Conservation (phyloP, 2,113 vertebrate species). For the Campylomormyrus numenius region DNA sequence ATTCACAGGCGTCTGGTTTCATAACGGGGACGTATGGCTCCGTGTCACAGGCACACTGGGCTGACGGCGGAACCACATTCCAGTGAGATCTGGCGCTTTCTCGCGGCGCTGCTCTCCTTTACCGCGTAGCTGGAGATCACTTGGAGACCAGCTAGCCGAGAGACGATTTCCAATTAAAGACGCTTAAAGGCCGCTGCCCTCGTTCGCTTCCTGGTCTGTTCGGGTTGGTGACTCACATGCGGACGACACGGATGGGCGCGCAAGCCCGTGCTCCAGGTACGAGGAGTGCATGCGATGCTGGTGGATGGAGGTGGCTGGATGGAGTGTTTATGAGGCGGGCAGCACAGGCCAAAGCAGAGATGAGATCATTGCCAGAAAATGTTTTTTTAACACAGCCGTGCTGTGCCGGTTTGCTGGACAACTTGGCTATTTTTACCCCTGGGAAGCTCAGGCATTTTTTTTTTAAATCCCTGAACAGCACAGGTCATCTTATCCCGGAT, state of each 20-base stretch:
- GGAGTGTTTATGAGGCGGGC: constrained; percentile 24
- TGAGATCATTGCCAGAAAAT: neutral
- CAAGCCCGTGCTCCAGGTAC: constrained; percentile 7
- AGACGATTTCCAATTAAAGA: neutral
- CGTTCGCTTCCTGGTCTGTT: neutral
- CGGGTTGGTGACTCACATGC: neutral
- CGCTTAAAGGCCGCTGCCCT: neutral
- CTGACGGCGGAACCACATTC: neutral
- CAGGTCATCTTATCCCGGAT: neutral
- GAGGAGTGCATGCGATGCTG: constrained; percentile 39
- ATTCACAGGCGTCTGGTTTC: neutral
- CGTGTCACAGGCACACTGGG: neutral
- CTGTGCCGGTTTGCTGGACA: neutral
- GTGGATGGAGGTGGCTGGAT: neutral
- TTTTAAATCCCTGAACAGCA: neutral
- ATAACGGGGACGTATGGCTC: neutral
- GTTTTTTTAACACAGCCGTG: neutral
- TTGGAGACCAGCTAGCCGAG: neutral
- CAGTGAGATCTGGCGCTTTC: neutral
- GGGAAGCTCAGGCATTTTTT: neutral
- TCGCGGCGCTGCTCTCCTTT: neutral
- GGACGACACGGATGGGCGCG: neutral
- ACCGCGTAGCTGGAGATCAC: neutral
- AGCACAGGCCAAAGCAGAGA: constrained; percentile 3
- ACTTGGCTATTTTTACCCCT: neutral